Conservation (phyloP, 2,888 invertebrate genomes). For the Chironomus riparius region DNA sequence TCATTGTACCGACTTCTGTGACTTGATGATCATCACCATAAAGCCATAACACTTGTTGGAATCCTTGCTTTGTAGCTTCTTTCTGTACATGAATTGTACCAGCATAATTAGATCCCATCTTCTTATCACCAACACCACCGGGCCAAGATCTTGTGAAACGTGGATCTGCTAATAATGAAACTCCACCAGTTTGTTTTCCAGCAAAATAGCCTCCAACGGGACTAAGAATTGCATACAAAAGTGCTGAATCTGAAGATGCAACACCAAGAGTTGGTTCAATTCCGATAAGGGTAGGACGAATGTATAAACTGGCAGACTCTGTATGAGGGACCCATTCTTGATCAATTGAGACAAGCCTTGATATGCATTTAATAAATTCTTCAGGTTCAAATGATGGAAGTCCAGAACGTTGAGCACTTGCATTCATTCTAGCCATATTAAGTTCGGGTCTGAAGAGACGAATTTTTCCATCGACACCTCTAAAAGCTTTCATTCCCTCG, state of each 20-base stretch:
- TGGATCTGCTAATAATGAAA: conserved; percentile 89
- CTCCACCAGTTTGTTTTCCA: conserved; percentile 46
- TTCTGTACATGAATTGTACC: conserved; percentile 79
- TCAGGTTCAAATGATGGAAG: conserved; percentile 81
- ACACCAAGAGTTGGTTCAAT: conserved; percentile 96
- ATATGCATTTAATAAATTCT: conserved; percentile 77
- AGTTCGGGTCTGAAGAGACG: conserved; percentile 90
- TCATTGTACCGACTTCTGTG: conserved; percentile 99
- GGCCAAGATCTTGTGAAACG: conserved; percentile 80
- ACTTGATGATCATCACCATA: conserved; percentile 87
- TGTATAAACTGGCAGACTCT: conserved; percentile 82
- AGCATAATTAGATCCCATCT: conserved; percentile 91
- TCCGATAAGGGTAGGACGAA: conserved; percentile 92
- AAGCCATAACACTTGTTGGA: conserved; percentile 94
- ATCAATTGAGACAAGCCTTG: conserved; percentile 79
- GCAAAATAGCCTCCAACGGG: conserved; percentile 91
- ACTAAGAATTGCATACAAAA: conserved; percentile 82
- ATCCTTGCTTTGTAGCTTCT: conserved; percentile 61
- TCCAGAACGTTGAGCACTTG: conserved; percentile 72
- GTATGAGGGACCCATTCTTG: conserved; percentile 97
- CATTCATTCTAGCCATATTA: conserved; percentile 90
- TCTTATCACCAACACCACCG: conserved; percentile 86
- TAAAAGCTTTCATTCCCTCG: conserved; percentile 96
- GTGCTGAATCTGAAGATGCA: conserved; percentile 72
- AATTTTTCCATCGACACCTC: conserved; percentile 85